These are phyloP conservation scores for Colossoma macropomum DNA, from an alignment of 2,113 vertebrate species.

Conservation along the genomic window DNA sequence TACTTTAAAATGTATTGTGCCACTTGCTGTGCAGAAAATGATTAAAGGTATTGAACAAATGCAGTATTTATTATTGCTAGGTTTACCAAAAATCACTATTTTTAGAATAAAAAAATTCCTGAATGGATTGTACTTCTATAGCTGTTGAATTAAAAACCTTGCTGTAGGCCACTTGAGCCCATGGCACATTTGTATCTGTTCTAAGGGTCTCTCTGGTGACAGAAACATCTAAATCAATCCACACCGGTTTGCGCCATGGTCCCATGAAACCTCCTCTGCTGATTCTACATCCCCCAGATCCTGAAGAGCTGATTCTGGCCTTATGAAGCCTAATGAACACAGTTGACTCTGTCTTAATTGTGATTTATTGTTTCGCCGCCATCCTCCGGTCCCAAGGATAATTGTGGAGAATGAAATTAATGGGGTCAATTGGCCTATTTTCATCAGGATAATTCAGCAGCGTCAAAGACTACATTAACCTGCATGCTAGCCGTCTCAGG, in stretches of 20 bases:
- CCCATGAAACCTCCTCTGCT: slow-evolving; percentile 29
- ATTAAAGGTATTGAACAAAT: no score
- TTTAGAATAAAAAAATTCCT: neutral
- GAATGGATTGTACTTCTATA: neutral
- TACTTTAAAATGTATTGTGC: no score
- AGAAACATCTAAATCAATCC: slow-evolving; percentile 45
- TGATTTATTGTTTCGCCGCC: slow-evolving; percentile 57
- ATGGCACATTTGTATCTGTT: neutral
- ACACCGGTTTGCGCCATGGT: slow-evolving; percentile 5
- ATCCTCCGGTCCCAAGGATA: slow-evolving; percentile 46
- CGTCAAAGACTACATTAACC: slow-evolving; percentile 56
- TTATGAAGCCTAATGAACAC: slow-evolving; percentile 46
- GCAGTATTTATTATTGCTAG: neutral
- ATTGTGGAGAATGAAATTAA: slow-evolving; percentile 58
- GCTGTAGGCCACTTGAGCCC: neutral
- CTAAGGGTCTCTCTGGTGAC: neutral
- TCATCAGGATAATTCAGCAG: slow-evolving; percentile 54
- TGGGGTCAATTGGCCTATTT: slow-evolving; percentile 62
- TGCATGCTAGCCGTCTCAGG: slow-evolving; percentile 43
- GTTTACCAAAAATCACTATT: no score
- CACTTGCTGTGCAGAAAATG: no score
- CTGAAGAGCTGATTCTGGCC: slow-evolving; percentile 29
- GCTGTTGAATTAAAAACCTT: neutral
- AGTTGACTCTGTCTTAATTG: slow-evolving; percentile 57
- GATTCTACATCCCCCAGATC: slow-evolving; percentile 44